phyloP scores from a whole-genome alignment of 2,888 invertebrate genomes.

The Halictus ligatus region DNA sequence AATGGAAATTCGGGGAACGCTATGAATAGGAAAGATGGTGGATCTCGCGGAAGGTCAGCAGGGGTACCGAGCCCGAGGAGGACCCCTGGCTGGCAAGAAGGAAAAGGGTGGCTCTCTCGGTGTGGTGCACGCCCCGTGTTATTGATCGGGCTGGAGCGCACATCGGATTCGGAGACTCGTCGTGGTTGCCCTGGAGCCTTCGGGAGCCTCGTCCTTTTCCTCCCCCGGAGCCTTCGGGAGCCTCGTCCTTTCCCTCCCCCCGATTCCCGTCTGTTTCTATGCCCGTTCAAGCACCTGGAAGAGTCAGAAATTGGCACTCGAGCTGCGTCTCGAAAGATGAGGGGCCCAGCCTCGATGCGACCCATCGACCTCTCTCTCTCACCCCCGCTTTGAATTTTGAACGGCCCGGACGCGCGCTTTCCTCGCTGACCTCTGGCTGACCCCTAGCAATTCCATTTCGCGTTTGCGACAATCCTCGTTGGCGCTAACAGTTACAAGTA shows the following conservation, averaged over 20 bases:
- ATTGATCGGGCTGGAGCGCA: conserved; percentile 81
- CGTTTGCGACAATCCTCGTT: too few species aligned
- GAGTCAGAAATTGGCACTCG: neutral
- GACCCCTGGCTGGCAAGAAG: conserved; percentile 63
- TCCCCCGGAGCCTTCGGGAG: conserved; percentile 66
- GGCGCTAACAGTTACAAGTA: neutral
- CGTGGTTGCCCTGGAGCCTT: conserved; percentile 67
- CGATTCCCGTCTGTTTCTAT: conserved; percentile 15
- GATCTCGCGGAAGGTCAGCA: conserved; percentile 54
- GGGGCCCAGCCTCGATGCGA: conserved; percentile 1
- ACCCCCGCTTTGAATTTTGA: neutral
- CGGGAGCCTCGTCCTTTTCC: conserved; percentile 58
- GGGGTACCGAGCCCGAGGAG: conserved; percentile 54
- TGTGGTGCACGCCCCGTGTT: conserved; percentile 81
- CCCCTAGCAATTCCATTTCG: neutral
- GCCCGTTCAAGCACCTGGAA: conserved; percentile 37
- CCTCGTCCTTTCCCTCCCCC: conserved; percentile 61
- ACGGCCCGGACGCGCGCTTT: neutral
- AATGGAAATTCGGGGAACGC: neutral
- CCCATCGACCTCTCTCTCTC: conserved; percentile 4
- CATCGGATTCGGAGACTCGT: conserved; percentile 78
- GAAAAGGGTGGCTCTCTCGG: conserved; percentile 64
- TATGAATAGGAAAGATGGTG: neutral
- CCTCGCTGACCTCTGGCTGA: neutral
- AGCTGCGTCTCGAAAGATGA: neutral